Evolutionary conservation across 2,797 vertebrate genomes (phyloP).

Genomic region (Oophaga sylvatica): DNA sequence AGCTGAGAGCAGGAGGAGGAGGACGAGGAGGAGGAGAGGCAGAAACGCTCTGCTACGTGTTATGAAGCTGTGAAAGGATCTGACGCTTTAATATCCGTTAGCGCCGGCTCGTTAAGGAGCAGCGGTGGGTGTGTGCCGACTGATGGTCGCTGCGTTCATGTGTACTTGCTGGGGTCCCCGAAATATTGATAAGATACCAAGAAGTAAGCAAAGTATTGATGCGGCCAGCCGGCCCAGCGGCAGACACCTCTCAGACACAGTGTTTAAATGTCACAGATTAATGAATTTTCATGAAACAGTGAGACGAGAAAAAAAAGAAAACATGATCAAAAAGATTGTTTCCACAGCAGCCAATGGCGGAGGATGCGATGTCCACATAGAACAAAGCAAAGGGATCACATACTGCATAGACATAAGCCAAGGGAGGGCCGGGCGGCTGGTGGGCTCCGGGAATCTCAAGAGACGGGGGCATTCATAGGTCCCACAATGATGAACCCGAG

Average conservation of each 20-base stretch:
- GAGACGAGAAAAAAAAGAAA: conserved; percentile 54
- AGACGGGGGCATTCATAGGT: not conserved
- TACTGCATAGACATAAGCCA: conserved; percentile 12
- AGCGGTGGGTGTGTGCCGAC: conserved; percentile 70
- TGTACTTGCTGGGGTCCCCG: conserved; percentile 74
- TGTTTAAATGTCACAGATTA: conserved; percentile 84
- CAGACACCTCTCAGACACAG: conserved; percentile 81
- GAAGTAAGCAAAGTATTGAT: conserved; percentile 78
- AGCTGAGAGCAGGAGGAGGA: conserved; percentile 65
- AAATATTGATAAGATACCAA: conserved; percentile 83
- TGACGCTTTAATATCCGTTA: conserved; percentile 74
- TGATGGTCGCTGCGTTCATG: conserved; percentile 73
- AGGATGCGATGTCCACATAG: conserved; percentile 24
- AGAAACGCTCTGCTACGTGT: conserved; percentile 67
- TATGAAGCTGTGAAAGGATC: conserved; percentile 71
- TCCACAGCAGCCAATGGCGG: conserved; percentile 59
- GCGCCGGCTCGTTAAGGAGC: conserved; percentile 69
- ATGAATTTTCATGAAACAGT: conserved; percentile 82
- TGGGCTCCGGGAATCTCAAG: not conserved
- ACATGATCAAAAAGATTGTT: conserved; percentile 59
- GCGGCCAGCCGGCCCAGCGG: conserved; percentile 76
- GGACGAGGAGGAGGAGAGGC: conserved; percentile 60
- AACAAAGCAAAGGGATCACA: conserved; percentile 24
- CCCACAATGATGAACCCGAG: not conserved
- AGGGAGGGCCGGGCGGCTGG: conserved; percentile 1